A percentile compares a stretch with the other conserved stretches of the same genome.
Conservation (phyloP, 1,140 invertebrate species). For the Conopomorpha cramerella region DNA sequence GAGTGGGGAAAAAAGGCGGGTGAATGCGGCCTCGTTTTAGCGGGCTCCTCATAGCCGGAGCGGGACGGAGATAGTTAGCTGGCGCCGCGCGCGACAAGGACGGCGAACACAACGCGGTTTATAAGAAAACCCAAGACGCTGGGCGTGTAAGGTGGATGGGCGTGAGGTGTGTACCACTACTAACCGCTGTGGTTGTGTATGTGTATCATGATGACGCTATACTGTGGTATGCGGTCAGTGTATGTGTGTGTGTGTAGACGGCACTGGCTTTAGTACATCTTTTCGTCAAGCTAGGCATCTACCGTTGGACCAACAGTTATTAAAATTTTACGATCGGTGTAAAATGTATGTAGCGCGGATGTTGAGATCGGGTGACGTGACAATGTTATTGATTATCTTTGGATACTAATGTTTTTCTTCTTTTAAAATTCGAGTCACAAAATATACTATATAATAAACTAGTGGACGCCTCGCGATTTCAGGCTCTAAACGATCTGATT, state of each 20-base stretch:
- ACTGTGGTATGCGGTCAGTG: conserved; percentile 24
- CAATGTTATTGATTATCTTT: conserved; percentile 10
- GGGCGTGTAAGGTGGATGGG: conserved; percentile 58
- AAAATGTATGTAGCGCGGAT: conserved; percentile 42
- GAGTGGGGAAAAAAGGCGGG: conserved; percentile 61
- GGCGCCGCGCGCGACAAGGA: conserved; percentile 21
- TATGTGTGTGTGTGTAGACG: conserved; percentile 19
- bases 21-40: conserved; percentile 57
- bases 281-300: conserved; percentile 23
- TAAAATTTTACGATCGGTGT: conserved; percentile 50
- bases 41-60: conserved; percentile 52
- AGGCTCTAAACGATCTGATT: too few relatives aligned
- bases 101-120: conserved; percentile 49
- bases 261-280: conserved; percentile 14
- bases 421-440: background rate
- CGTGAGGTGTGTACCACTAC: conserved; percentile 41
- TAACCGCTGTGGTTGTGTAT: too few relatives aligned
- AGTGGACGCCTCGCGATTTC: background rate
- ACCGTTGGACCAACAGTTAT: conserved; percentile 31
- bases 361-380: conserved; percentile 14
- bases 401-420: background rate
- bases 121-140: conserved; percentile 61
- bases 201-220: too few relatives aligned
- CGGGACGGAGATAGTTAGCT: conserved; percentile 18
- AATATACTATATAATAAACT: background rate